phyloP scores from a whole-genome alignment of 2,113 vertebrate genomes.

The Ptilonorhynchus violaceus region DNA sequence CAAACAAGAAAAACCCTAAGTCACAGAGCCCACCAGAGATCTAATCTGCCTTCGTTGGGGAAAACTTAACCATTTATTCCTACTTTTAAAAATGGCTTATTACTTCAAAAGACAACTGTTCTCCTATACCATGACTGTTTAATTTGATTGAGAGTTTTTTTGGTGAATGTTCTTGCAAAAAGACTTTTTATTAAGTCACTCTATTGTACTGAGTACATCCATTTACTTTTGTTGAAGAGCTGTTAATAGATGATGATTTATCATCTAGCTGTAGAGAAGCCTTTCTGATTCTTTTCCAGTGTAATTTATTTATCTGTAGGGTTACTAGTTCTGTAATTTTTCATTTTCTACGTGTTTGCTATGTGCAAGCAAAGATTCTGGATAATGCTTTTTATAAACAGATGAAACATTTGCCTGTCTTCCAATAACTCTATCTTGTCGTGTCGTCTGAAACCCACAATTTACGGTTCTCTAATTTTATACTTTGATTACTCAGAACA shows the following conservation, averaged over 20 bases:
- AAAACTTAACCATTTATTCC: not conserved
- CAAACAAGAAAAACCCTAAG: fast-evolving
- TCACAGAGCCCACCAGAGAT: not conserved
- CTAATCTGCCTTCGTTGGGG: not conserved
- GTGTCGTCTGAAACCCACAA: not conserved
- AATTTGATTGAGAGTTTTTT: not conserved
- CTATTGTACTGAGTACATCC: not conserved
- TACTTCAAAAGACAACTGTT: not conserved
- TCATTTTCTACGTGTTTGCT: not conserved
- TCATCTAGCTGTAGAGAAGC: not conserved
- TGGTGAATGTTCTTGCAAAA: not conserved
- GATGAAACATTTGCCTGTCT: not conserved
- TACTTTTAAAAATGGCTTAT: not conserved
- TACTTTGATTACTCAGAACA: not conserved
- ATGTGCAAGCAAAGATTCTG: not conserved
- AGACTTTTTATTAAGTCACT: not conserved
- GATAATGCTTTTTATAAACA: not conserved
- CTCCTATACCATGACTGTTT: not conserved
- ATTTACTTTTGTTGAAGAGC: not conserved
- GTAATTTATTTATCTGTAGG: not conserved
- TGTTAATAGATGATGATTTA: not conserved
- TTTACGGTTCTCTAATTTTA: not conserved
- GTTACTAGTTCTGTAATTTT: not conserved
- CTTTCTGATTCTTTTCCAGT: not conserved
- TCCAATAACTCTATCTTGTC: not conserved